Evolutionary conservation across 2,888 invertebrate genomes (phyloP).

Genomic region (Agonopterix heracliana): DNA sequence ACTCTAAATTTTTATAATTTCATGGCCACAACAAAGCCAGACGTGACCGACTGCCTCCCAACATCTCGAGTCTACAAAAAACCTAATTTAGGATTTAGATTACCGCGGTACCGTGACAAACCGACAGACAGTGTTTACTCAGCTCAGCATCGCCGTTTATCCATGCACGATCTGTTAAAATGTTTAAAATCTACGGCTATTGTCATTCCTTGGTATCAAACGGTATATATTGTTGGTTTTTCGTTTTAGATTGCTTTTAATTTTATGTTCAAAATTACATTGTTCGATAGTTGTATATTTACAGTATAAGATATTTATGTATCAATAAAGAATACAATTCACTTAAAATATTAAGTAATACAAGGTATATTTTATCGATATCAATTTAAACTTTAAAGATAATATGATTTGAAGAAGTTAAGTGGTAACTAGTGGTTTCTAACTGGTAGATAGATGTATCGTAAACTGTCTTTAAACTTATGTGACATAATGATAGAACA

Average conservation of each 20-base stretch:
- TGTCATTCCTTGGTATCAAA: constrained; percentile 2
- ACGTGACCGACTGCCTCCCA: constrained; percentile 38
- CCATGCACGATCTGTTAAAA: constrained; percentile 58
- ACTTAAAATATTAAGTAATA: too few relatives aligned
- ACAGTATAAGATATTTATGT: too few relatives aligned
- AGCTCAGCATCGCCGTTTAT: constrained; percentile 56
- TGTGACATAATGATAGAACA: too few relatives aligned
- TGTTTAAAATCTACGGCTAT: constrained; percentile 9
- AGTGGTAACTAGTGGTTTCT: too few relatives aligned
- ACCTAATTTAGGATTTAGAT: constrained; percentile 67
- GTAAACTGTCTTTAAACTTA: too few relatives aligned
- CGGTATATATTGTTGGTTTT: neutral
- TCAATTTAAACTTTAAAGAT: too few relatives aligned
- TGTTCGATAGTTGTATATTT: too few relatives aligned
- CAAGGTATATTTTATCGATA: too few relatives aligned
- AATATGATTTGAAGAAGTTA: too few relatives aligned
- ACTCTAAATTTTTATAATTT: constrained; percentile 1
- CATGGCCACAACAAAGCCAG: constrained; percentile 15
- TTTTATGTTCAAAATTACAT: too few relatives aligned
- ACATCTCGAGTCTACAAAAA: constrained; percentile 40
- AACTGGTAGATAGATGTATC: too few relatives aligned
- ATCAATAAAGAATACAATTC: too few relatives aligned
- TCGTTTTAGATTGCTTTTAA: constrained; percentile 1
- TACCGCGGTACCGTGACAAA: constrained; percentile 52
- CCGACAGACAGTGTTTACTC: constrained; percentile 57